A percentile compares a stretch with the other conserved stretches of the same genome.
Conservation (phyloP, 2,797 vertebrate species). For the Cygnus olor region DNA sequence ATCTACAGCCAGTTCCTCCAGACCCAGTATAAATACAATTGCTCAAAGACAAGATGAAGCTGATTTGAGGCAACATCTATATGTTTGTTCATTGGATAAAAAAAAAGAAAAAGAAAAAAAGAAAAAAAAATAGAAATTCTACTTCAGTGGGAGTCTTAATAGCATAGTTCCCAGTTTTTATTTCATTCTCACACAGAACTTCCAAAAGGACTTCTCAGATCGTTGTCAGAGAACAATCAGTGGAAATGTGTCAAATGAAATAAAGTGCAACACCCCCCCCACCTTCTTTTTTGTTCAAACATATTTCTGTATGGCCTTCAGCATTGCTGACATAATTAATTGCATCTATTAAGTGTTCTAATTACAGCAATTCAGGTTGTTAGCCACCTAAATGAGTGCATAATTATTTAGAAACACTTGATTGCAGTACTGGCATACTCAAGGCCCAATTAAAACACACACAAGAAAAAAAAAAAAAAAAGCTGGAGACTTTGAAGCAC, state of each 20-base stretch:
- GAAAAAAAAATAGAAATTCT: not conserved
- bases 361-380: constrained; percentile 17
- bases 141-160: not conserved
- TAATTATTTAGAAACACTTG: constrained; percentile 43
- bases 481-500: not conserved
- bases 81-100: not conserved
- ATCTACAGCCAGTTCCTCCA: not conserved
- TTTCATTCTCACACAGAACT: not conserved
- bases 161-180: not conserved
- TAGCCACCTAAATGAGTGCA: constrained; percentile 16
- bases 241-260: not conserved
- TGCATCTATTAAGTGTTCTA: constrained; percentile 7
- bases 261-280: not conserved
- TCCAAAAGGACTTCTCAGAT: not conserved
- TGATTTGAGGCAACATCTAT: not conserved
- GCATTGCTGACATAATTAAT: constrained; percentile 13
- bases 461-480: not conserved
- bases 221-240: not conserved
- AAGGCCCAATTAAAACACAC: not conserved
- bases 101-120: too few relatives aligned
- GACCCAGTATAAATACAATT: not conserved
- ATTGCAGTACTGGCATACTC: not conserved
- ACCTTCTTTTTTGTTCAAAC: not conserved
- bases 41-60: not conserved
- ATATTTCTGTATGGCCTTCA: constrained; percentile 10